Conservation (phyloP, 2,888 invertebrate genomes). For the Xestia sexstrigata region DNA sequence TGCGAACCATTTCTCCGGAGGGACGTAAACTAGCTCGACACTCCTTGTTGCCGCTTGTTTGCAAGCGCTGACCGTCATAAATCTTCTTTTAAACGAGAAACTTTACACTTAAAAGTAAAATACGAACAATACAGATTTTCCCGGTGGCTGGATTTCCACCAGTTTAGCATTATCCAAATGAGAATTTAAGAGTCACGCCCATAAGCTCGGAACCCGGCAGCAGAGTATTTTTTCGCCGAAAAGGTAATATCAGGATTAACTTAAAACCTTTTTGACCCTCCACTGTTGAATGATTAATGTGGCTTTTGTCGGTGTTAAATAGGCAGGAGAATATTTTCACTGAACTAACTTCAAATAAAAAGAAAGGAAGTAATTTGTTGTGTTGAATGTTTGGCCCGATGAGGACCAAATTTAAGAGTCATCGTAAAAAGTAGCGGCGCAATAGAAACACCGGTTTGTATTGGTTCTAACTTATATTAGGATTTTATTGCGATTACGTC, state of each 20-base stretch:
- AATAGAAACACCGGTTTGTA: slow-evolving; percentile 4
- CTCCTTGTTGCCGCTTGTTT: neutral
- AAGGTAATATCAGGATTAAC: slow-evolving; percentile 41
- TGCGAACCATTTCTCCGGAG: neutral
- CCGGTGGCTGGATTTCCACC: slow-evolving; percentile 14
- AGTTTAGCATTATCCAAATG: slow-evolving; percentile 25
- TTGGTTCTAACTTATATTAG: slow-evolving; percentile 33
- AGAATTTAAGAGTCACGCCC: slow-evolving; percentile 28
- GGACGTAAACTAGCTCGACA: slow-evolving; percentile 5
- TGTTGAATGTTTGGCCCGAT: slow-evolving; percentile 6
- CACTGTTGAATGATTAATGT: slow-evolving; percentile 37
- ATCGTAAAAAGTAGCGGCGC: slow-evolving; percentile 42
- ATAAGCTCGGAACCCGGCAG: neutral
- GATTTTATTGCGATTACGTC: slow-evolving; percentile 44
- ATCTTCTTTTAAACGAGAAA: slow-evolving; percentile 18
- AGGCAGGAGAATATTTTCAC: slow-evolving; percentile 27
- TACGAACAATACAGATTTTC: neutral
- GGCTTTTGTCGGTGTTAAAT: slow-evolving; percentile 20
- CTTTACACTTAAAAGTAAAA: slow-evolving; percentile 29
- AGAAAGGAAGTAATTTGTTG: slow-evolving; percentile 34
- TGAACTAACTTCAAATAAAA: slow-evolving; percentile 27
- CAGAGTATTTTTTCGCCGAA: slow-evolving; percentile 6
- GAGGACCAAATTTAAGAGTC: slow-evolving; percentile 20
- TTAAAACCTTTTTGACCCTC: slow-evolving; percentile 36
- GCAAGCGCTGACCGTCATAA: slow-evolving; percentile 21